Base-by-base conservation (phyloP, 2,113 vertebrate species). In the Trematomus loennbergii region DNA sequence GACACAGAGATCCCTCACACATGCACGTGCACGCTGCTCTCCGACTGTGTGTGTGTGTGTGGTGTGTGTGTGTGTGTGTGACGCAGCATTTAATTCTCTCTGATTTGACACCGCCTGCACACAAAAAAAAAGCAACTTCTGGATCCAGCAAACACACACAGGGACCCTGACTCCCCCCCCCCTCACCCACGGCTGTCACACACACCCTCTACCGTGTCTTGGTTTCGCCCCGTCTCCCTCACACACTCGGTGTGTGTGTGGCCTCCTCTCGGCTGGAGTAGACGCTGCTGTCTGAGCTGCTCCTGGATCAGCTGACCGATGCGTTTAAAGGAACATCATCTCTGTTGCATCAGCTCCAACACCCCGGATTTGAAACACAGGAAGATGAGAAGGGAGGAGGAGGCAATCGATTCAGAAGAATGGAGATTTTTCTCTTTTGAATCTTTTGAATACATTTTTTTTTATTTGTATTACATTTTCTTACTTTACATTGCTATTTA, bases 51-150 rank as follows among this genome's bases (percentile, higher is more conserved):
- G 36, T 36, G 33, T 36, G 33, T 36, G 95, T 97, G 97, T 99
- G 98, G 36, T 36, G 33, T 36, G 33, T 36, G 33, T 36, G 33
- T 36, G 33, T 36, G 33, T 36, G 95, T 97, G 97, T 99, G 98
- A 99, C 97, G 98, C 98, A 99, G 97, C 97, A 97, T 95, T 97
- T 98, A 97, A 98, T 99, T 99, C 97, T 97, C 96, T 94, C 95
- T 95, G 94, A 96, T 93, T 97, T 88, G 71, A 72, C 57, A 94
- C 96, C 94, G 94, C 93, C 93, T 91, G 93, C 92, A 40, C 36
- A 40, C 25, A 40, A 25, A 25, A 40, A 94, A 94, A 95, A 94
- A 95, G 95, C 94, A 96, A 95, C 94, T 94, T 95, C 95, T 94
- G 89, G 83, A 96, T 95, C 93, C 79, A 48, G 75, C 87, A 91